Evolutionary conservation across 2,888 invertebrate genomes (phyloP).

Genomic region (Mythimna lalbum): DNA sequence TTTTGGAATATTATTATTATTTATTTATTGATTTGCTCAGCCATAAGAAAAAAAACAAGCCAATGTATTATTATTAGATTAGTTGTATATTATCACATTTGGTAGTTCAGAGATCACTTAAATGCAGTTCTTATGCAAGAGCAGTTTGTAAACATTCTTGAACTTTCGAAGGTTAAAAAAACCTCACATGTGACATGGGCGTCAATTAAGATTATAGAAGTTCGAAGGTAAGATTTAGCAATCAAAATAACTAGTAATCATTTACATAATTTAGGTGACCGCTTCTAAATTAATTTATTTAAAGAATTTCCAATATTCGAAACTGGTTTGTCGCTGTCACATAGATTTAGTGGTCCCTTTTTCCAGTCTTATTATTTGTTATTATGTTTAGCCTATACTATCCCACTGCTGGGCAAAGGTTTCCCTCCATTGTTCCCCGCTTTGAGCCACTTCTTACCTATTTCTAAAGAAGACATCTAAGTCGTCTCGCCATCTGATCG

Average conservation of each 20-base stretch:
- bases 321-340: background rate
- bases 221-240: constrained; percentile 32
- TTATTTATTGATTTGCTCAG: no score
- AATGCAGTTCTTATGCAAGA: background rate
- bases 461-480: no score
- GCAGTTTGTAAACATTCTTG: constrained; percentile 13
- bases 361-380: no score
- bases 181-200: background rate
- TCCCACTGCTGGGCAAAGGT: no score
- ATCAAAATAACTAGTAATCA: constrained; percentile 19
- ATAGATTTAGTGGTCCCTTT: background rate
- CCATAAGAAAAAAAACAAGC: no score
- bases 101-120: background rate
- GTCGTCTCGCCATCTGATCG: no score
- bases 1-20: no score
- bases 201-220: constrained; percentile 16
- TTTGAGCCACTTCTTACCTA: no score
- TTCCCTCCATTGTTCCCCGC: no score
- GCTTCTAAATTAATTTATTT: constrained; percentile 1
- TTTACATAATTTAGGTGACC: constrained; percentile 33
- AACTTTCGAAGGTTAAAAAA: constrained; percentile 15
- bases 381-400: no score
- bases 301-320: background rate
- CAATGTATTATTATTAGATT: no score
- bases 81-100: no score